Conservation (phyloP, 1,140 invertebrate genomes). For the Tyrophagus putrescentiae region DNA sequence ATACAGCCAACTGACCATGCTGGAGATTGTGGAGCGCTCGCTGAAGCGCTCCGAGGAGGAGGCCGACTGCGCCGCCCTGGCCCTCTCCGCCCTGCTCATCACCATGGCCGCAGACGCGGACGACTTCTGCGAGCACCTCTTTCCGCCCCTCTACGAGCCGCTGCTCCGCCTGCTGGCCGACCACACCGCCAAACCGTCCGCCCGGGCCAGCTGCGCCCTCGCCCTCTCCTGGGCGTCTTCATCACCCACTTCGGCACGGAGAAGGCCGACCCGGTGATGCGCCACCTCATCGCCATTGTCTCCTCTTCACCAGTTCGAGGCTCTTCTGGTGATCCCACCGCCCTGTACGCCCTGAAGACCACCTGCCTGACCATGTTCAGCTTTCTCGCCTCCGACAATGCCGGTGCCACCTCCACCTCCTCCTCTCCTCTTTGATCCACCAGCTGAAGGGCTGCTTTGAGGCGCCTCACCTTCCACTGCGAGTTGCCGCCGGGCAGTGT, state of each 20-base stretch:
- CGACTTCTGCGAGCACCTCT: slow-evolving; percentile 44
- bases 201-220: slow-evolving; percentile 59
- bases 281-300: slow-evolving; percentile 57
- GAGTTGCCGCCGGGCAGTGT: slow-evolving; percentile 80
- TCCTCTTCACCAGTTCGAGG: slow-evolving; percentile 63
- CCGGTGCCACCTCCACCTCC: slow-evolving; percentile 39
- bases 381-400: slow-evolving; percentile 59
- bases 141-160: slow-evolving; percentile 43
- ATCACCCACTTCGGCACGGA: slow-evolving; percentile 55
- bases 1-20: slow-evolving; percentile 53
- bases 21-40: slow-evolving; percentile 63
- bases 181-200: slow-evolving; percentile 41
- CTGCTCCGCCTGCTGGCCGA: slow-evolving; percentile 48
- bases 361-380: slow-evolving; percentile 72
- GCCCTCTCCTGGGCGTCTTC: slow-evolving; percentile 64
- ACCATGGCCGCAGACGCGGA: slow-evolving; percentile 62
- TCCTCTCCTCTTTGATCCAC: slow-evolving; percentile 38
- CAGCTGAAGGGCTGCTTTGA: slow-evolving; percentile 51
- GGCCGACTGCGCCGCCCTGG: slow-evolving; percentile 65
- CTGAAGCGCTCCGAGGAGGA: slow-evolving; percentile 58
- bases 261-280: slow-evolving; percentile 55
- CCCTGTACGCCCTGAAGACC: slow-evolving; percentile 53
- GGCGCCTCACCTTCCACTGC: slow-evolving; percentile 63
- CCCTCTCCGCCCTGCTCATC: slow-evolving; percentile 61
- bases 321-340: slow-evolving; percentile 48